Percentiles rank a stretch among this genome's conserved stretches.
Conservation (phyloP, 2,888 invertebrate genomes). For the Philereme transversata region DNA sequence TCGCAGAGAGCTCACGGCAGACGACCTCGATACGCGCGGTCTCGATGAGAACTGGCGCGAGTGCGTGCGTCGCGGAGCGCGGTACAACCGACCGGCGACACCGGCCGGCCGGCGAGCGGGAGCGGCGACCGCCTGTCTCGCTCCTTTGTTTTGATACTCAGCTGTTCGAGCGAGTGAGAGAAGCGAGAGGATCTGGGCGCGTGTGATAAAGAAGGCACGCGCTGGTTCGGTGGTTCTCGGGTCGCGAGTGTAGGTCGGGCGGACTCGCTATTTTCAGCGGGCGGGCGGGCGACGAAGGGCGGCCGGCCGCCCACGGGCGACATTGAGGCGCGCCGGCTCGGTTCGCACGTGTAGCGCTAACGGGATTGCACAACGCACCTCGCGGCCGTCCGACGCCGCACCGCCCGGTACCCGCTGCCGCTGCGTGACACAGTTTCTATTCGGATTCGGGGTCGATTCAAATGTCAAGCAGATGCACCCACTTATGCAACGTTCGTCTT, state of each 20-base stretch:
- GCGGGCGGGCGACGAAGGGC: conserved; percentile 52
- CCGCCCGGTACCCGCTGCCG: conserved; percentile 60
- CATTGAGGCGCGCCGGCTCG: conserved; percentile 79
- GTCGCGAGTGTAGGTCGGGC: conserved; percentile 53
- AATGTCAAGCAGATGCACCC: conserved; percentile 83
- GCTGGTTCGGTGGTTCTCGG: conserved; percentile 57
- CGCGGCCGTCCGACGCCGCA: conserved; percentile 46
- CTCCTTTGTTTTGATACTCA: conserved; percentile 84
- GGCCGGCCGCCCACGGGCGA: conserved; percentile 78
- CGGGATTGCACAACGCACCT: conserved; percentile 81
- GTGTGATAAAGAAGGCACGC: conserved; percentile 51
- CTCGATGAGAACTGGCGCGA: conserved; percentile 79
- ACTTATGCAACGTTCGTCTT: conserved; percentile 77
- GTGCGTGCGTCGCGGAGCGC: conserved; percentile 47
- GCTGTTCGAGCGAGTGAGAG: conserved; percentile 75
- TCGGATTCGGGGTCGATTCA: conserved; percentile 83
- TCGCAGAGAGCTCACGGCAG: conserved; percentile 69
- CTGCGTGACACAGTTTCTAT: conserved; percentile 83
- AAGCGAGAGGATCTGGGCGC: conserved; percentile 48
- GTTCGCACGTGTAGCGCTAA: conserved; percentile 79
- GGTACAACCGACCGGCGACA: conserved; percentile 59
- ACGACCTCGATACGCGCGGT: conserved; percentile 76
- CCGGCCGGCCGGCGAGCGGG: conserved; percentile 83
- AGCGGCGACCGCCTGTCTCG: conserved; percentile 80
- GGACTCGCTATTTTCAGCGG: conserved; percentile 67